These are phyloP conservation scores for Condylura cristata DNA, from an alignment of 2,113 vertebrate species.

Conservation along the genomic window DNA sequence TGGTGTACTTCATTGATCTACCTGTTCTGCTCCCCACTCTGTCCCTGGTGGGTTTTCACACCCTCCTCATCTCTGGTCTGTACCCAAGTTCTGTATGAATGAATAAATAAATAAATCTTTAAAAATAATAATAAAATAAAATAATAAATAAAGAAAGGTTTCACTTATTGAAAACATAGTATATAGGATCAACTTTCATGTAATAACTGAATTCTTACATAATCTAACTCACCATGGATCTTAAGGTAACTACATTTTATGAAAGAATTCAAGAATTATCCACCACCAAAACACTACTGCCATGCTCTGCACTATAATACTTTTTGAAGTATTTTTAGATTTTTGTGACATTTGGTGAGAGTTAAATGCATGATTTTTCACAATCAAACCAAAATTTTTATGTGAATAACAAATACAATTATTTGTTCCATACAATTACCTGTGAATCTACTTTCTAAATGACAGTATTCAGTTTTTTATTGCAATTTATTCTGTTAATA, in stretches of 20 bases:
- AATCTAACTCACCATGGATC: background rate
- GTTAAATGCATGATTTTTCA: background rate
- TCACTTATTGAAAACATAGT: background rate
- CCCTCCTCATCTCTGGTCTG: no score
- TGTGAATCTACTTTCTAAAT: background rate
- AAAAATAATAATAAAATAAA: no score
- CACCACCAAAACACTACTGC: no score
- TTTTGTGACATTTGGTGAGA: background rate
- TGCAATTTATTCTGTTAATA: constrained; percentile 12
- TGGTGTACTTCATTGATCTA: no score
- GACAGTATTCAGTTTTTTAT: constrained; percentile 35
- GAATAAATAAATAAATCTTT: no score
- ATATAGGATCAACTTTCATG: background rate
- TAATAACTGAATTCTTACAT: background rate
- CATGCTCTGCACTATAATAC: no score
- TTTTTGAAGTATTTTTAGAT: background rate
- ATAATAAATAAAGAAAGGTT: no score
- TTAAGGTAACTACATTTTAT: background rate
- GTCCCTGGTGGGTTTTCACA: no score
- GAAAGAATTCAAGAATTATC: background rate
- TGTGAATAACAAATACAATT: constrained; percentile 13
- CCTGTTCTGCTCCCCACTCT: no score
- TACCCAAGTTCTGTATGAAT: no score
- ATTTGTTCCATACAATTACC: constrained; percentile 23
- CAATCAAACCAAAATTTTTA: background rate